Base-by-base conservation (phyloP, 2,113 vertebrate genomes). In the Thryonomys swinderianus region DNA sequence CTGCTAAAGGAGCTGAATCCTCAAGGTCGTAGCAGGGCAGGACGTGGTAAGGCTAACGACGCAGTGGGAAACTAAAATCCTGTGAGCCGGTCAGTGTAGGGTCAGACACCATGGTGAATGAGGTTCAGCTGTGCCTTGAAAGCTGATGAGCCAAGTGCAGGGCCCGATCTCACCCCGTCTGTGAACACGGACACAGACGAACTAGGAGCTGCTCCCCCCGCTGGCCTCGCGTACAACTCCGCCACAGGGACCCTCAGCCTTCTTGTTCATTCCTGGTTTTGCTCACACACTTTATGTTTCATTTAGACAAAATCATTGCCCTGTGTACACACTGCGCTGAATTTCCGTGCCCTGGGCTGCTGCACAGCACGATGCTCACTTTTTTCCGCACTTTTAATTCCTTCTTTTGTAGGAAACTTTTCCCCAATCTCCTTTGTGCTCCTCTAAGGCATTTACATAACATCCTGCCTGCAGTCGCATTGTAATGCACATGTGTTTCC, bases 41-140 rank as follows among this genome's bases (percentile, higher is more conserved):
- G 42, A 13, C 18, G 27, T 34, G 10, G 34, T 81, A 59, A 45
- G 4, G 45, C 1, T 55, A 30, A 40, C 48, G 71, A 11, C 37
- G 11, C 8, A 1, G 0, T n/a, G 12, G 34, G 40, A 1, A 2
- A 73, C 5, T 5, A 37, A 80, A 85, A 30, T 25, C 20, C 0
- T 17, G 4, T n/a, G 30, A 71, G 2, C n/a, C 86, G 40, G 27
- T 25, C 30, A 10, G 25, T 3, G 40, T 1, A 7, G 51, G 7
- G 20, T 27, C n/a, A n/a, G 71, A 37, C 34, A 48, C 23, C 3
- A 2, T 10, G 34, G 37, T 76, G 2, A 9, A 25, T 25, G 53
- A 61, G 21, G 74, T 2, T 69, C 34, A 23, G 10, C 5, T 30
- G 1, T 90, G 3, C 27, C 8, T 25, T 10, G 9, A 71, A 27